phyloP scores from a whole-genome alignment of 2,797 vertebrate species.

The Enteromius thamalakanensis region DNA sequence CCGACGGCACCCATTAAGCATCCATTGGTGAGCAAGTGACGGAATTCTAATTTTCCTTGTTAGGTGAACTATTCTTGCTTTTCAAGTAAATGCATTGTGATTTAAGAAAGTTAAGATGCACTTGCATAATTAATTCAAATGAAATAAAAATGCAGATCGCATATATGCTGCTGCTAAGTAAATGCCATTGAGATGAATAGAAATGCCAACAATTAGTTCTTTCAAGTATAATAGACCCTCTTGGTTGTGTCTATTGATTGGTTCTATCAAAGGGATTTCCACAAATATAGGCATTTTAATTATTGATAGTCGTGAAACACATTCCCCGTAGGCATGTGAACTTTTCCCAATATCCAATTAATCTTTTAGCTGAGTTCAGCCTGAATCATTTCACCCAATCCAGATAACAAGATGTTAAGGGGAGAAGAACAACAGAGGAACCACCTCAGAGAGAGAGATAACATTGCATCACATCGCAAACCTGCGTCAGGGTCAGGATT shows the following conservation, averaged over 20 bases:
- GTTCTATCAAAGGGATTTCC: constrained; percentile 77
- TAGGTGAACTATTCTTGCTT: neutral
- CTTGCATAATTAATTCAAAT: neutral
- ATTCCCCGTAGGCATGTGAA: constrained; percentile 74
- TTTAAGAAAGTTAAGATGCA: neutral
- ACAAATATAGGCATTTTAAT: constrained; percentile 76
- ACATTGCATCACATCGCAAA: constrained; percentile 38
- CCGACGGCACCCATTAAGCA: neutral
- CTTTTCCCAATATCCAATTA: constrained; percentile 79
- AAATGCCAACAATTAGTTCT: constrained; percentile 52
- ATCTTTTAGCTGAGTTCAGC: constrained; percentile 81
- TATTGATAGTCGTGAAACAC: constrained; percentile 74
- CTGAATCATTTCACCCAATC: constrained; percentile 69
- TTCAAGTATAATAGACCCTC: constrained; percentile 60
- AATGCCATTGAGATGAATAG: constrained; percentile 7
- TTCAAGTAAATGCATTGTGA: neutral
- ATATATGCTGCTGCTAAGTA: neutral
- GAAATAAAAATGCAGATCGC: neutral
- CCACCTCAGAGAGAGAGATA: constrained; percentile 47
- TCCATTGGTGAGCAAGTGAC: neutral
- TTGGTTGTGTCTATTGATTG: constrained; percentile 68
- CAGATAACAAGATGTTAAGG: constrained; percentile 75
- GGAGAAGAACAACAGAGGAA: constrained; percentile 55
- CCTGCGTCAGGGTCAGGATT: constrained; percentile 24
- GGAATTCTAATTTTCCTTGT: neutral